Evolutionary conservation across 2,797 vertebrate species (phyloP).

Genomic region (Gadopsis bispinosus): DNA sequence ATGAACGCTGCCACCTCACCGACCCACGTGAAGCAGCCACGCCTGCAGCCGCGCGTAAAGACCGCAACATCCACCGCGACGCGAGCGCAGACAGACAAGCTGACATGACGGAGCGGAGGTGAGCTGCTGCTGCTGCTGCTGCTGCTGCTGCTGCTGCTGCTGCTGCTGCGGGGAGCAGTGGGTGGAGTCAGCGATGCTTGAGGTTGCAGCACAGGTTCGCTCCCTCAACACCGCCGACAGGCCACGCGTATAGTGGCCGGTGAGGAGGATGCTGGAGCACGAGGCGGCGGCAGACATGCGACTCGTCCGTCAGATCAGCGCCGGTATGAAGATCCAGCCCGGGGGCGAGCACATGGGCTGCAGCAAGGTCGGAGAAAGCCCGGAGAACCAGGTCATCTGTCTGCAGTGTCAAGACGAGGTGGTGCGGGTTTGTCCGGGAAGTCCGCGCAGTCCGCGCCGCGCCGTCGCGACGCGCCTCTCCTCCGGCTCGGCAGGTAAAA

Average conservation of each 20-base stretch:
- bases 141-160: too few relatives aligned
- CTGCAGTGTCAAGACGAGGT: conserved; percentile 77
- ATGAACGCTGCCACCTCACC: conserved; percentile 25
- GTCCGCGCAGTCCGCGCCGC: conserved; percentile 70
- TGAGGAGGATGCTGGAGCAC: conserved; percentile 70
- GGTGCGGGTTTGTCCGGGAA: conserved; percentile 72
- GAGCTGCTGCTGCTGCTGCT: neutral
- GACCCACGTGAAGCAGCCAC: conserved; percentile 61
- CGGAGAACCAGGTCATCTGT: conserved; percentile 65
- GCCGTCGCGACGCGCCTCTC: conserved; percentile 72
- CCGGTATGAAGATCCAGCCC: conserved; percentile 76
- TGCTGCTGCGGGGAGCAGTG: neutral
- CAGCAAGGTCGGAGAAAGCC: conserved; percentile 69
- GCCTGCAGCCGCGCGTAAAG: conserved; percentile 61
- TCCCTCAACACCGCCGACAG: neutral
- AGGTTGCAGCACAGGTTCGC: neutral
- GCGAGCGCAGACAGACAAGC: neutral
- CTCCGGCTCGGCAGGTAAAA: conserved; percentile 75
- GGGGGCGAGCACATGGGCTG: conserved; percentile 71
- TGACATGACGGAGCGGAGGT: conserved; percentile 13
- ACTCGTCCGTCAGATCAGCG: conserved; percentile 67
- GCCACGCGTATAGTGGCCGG: conserved; percentile 60
- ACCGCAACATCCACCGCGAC: conserved; percentile 37
- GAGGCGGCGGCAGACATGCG: conserved; percentile 69
- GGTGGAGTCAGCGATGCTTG: conserved; percentile 44